Percentiles rank a stretch among this genome's conserved stretches.
Conservation (phyloP, 53 echinoderm and acorn worm species). For the Henricia sp. region DNA sequence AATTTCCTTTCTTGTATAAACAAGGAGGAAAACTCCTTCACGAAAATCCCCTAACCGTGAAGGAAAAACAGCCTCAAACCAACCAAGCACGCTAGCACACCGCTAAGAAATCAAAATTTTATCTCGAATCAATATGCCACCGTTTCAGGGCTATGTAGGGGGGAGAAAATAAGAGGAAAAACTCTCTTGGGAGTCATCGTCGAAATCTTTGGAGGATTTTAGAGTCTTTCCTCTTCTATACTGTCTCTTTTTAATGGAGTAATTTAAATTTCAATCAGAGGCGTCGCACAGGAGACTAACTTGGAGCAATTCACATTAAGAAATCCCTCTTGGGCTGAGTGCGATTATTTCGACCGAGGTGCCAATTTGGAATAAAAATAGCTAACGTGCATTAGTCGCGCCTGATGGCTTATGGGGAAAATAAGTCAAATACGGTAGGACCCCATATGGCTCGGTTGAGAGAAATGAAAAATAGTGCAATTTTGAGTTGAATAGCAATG, state of each 20-base stretch:
- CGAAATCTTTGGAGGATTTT: slow-evolving; percentile 56
- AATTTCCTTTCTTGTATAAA: slow-evolving; percentile 59
- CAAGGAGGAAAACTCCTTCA: slow-evolving; percentile 21
- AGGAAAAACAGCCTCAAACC: slow-evolving; percentile 45
- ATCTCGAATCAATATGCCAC: slow-evolving; percentile 54
- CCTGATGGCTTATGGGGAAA: slow-evolving; percentile 39
- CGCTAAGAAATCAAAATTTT: slow-evolving; percentile 60
- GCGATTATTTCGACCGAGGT: slow-evolving; percentile 40
- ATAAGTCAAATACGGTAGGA: slow-evolving; percentile 42
- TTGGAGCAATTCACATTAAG: slow-evolving; percentile 51
- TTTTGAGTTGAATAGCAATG: background rate
- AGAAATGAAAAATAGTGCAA: background rate
- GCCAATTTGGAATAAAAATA: slow-evolving; percentile 61
- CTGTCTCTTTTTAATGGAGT: slow-evolving; percentile 44
- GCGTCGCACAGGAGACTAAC: slow-evolving; percentile 46
- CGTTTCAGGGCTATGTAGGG: slow-evolving; percentile 4
- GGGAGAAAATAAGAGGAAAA: background rate
- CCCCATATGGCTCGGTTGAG: background rate
- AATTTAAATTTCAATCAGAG: slow-evolving; percentile 64
- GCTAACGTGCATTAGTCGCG: slow-evolving; percentile 47
- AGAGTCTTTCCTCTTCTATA: slow-evolving; percentile 26
- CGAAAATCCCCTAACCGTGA: slow-evolving; percentile 36
- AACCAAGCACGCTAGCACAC: slow-evolving; percentile 32
- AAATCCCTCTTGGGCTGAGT: slow-evolving; percentile 15
- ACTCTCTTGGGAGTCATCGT: slow-evolving; percentile 17